These are phyloP conservation scores for Hypselothyrea guttata DNA, from an alignment of 2,888 invertebrate genomes.

Conservation along the genomic window DNA sequence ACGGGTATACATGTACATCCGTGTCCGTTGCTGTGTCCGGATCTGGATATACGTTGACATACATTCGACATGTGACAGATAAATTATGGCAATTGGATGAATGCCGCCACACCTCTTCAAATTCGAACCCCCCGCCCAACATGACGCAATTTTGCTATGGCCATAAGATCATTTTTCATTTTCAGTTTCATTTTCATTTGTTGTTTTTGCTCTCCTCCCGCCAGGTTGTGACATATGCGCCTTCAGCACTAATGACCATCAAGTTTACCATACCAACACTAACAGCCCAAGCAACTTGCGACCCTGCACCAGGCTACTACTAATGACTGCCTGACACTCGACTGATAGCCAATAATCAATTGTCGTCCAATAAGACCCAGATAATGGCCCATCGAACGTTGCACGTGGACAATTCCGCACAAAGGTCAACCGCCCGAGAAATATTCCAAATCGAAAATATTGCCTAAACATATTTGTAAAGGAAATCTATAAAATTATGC, in stretches of 20 bases:
- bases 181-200: conserved; percentile 48
- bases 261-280: conserved; percentile 36
- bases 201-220: conserved; percentile 7
- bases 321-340: conserved; percentile 43
- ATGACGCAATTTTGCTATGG: conserved; percentile 46
- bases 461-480: too few relatives aligned
- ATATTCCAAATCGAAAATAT: too few relatives aligned
- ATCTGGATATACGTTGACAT: conserved; percentile 59
- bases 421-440: too few relatives aligned
- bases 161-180: conserved; percentile 71
- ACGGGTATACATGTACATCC: too few relatives aligned
- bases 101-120: conserved; percentile 56
- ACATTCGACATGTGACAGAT: conserved; percentile 77
- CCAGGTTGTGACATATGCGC: conserved; percentile 62
- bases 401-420: too few relatives aligned
- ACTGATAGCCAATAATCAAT: conserved; percentile 50
- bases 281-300: not conserved
- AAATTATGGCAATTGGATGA: conserved; percentile 73
- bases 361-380: conserved; percentile 40
- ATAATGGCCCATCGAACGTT: not conserved
- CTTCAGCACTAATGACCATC: conserved; percentile 49
- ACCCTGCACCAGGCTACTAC: conserved; percentile 4
- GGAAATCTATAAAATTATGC: too few relatives aligned
- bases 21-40: conserved; percentile 16
- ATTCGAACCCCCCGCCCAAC: conserved; percentile 34